These are phyloP conservation scores for Amphiprion percula DNA, from an alignment of 2,113 vertebrate species.

Conservation along the genomic window DNA sequence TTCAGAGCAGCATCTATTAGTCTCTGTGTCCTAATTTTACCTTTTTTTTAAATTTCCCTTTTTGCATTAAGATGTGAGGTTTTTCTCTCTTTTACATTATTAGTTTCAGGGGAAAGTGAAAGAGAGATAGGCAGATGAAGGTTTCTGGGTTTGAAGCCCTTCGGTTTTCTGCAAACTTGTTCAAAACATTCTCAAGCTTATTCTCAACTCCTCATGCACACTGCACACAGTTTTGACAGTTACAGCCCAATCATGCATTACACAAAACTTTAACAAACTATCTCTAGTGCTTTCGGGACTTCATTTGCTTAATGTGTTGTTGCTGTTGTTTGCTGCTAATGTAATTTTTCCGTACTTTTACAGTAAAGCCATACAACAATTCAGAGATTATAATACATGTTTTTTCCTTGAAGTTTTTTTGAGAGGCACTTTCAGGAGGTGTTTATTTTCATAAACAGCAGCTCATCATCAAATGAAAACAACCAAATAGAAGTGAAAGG, in stretches of 20 bases:
- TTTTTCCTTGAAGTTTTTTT: neutral
- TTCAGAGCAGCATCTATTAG: neutral
- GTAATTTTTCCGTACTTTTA: neutral
- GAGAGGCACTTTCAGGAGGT: too few species aligned
- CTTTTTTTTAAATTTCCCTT: neutral
- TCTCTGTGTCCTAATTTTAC: neutral
- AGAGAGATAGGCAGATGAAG: slow-evolving; percentile 40
- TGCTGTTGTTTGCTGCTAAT: neutral
- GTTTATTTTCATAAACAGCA: neutral
- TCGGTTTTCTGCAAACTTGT: slow-evolving; percentile 18
- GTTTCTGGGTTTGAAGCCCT: slow-evolving; percentile 12
- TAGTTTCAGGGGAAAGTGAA: slow-evolving; percentile 49
- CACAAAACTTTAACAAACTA: neutral
- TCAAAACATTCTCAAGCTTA: slow-evolving; percentile 15
- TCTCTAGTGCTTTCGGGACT: neutral
- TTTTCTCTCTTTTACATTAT: neutral
- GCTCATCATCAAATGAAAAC: neutral
- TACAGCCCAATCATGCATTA: neutral
- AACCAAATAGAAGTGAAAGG: neutral
- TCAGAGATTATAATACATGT: neutral
- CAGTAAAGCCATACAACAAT: too few species aligned
- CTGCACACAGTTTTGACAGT: slow-evolving; percentile 15
- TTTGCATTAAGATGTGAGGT: neutral
- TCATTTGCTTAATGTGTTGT: neutral
- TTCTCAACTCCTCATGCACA: neutral